A percentile compares a stretch with the other conserved stretches of the same genome.
These are phyloP conservation scores for Eurytoma adleriae DNA, from an alignment of 2,888 invertebrate genomes.

Conservation along the genomic window DNA sequence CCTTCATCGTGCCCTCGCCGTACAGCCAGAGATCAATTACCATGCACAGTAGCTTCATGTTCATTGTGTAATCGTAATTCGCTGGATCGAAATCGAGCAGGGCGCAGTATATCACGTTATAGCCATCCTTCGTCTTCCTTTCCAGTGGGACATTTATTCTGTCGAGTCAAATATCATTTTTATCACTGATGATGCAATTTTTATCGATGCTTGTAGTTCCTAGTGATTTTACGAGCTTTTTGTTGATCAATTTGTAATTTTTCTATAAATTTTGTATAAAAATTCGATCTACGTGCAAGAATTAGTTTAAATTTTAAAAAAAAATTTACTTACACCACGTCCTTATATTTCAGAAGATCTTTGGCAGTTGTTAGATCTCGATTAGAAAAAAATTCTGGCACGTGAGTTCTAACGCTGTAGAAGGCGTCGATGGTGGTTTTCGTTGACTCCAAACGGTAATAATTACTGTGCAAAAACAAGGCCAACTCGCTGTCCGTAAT, in stretches of 20 bases:
- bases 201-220: too few species aligned
- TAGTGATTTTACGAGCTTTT: too few species aligned
- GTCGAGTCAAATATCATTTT: too few species aligned
- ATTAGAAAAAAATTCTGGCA: conserved; percentile 73
- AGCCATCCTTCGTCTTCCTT: conserved; percentile 78
- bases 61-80: conserved; percentile 78
- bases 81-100: conserved; percentile 79
- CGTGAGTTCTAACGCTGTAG: conserved; percentile 82
- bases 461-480: conserved; percentile 84
- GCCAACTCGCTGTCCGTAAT: conserved; percentile 80
- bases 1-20: conserved; percentile 78
- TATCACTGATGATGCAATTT: too few species aligned
- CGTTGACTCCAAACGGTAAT: conserved; percentile 82
- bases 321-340: conserved; percentile 11
- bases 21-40: conserved; percentile 79
- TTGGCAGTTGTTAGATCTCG: conserved; percentile 77
- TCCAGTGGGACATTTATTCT: conserved; percentile 71
- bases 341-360: conserved; percentile 66
- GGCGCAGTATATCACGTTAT: conserved; percentile 77
- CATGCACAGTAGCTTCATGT: conserved; percentile 79
- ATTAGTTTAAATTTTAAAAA: too few species aligned
- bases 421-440: conserved; percentile 84
- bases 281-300: too few species aligned
- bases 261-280: too few species aligned
- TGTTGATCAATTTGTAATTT: too few species aligned